Base-by-base conservation (phyloP, 1,140 invertebrate species). In the Cyphomyrmex costatus region DNA sequence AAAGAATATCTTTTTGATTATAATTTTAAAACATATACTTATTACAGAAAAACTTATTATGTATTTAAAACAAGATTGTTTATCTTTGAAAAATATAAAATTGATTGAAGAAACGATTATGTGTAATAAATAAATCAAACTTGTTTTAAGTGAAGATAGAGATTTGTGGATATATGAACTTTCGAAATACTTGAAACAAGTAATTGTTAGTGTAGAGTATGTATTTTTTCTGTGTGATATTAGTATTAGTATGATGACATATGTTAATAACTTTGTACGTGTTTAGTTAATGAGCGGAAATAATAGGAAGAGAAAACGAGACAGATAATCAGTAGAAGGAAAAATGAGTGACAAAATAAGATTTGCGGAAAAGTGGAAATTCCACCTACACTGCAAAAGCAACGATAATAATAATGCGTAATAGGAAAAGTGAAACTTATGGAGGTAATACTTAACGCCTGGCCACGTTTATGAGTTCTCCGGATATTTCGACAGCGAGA, bases 401-500 rank as follows among this genome's bases (percentile, higher is more conserved):
- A 24, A 27, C 70, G 16, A 53, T 46, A 86, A 53, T 46, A 88
- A 80, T 76, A 80, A 16, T 53, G 42, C n/a, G n/a, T 30, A 60
- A 58, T 36, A 60, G 68, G 73, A 86, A 88, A 90, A 90, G 88
- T 77, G 85, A 89, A 91, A 90, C 84, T 77, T 61, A 30, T 33
- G 33, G 42, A 27, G 42, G 61, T 76, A 87, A 85, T 10, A 71
- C 21, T 76, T 87, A 80, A 87, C 63, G 79, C 71, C 65, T 73
- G 51, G 84, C 78, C 14, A 63, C 56, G 19, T 85, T 84, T 70
- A 71, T 61, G 51, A 58, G 46, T 49, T 68, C 14, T 30, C 14
- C 27, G 21, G 51, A 27, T 85, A 58, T 73, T 56, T 86, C 77
- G 56, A 73, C 51, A 74, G 51, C 21, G 58, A 56, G 60, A 70